A percentile compares a stretch with the other conserved stretches of the same genome.
Evolutionary conservation across 2,113 vertebrate species (phyloP).

Genomic region (Empidonax alnorum): DNA sequence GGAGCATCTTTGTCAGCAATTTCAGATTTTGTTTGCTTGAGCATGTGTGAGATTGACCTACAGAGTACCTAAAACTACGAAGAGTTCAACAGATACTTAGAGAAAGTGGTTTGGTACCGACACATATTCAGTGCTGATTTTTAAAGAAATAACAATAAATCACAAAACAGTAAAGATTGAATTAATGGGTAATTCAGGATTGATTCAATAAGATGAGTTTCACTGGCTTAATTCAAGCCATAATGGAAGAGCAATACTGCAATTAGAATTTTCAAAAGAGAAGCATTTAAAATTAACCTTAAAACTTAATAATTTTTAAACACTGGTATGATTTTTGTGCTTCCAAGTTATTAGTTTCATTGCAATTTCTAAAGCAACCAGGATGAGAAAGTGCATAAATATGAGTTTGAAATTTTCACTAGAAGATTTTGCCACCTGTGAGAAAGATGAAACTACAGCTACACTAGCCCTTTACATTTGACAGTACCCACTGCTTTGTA

Average conservation of each 20-base stretch:
- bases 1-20: not conserved
- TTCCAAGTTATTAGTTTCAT: not conserved
- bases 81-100: not conserved
- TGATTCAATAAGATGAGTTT: not conserved
- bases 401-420: not conserved
- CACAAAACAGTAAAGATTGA: not conserved
- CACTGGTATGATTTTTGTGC: not conserved
- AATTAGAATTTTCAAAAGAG: not conserved
- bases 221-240: not conserved
- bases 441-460: conserved; percentile 8
- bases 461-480: not conserved
- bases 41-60: not conserved
- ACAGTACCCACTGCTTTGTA: not conserved
- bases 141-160: not conserved
- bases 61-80: not conserved
- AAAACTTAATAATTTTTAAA: not conserved
- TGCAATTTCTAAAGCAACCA: not conserved
- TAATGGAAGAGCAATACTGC: not conserved
- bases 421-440: conserved; percentile 3
- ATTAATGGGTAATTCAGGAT: not conserved
- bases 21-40: not conserved
- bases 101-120: not conserved
- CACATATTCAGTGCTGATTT: not conserved
- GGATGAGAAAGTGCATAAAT: not conserved
- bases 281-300: not conserved